These are phyloP conservation scores for Zapornia atra DNA, from an alignment of 2,113 vertebrate species.

Conservation along the genomic window DNA sequence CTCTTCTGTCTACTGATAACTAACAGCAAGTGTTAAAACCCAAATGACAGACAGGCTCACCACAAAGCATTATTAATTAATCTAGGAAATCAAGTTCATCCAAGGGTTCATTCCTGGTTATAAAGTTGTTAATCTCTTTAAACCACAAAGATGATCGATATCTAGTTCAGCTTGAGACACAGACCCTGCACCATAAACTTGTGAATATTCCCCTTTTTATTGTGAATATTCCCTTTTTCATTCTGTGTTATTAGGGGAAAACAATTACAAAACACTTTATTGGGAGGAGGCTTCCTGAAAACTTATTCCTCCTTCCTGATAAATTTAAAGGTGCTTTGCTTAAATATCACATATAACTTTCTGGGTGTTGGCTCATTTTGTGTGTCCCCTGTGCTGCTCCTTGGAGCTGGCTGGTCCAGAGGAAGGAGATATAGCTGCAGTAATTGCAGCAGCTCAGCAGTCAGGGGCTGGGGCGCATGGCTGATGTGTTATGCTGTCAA, in stretches of 20 bases:
- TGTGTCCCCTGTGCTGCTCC: neutral
- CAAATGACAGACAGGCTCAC: neutral
- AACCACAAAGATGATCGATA: neutral
- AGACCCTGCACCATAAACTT: neutral
- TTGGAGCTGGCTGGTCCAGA: neutral
- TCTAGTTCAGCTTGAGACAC: neutral
- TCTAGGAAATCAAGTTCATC: neutral
- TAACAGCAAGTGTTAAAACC: neutral
- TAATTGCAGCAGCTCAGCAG: constrained; percentile 2
- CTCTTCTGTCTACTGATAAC: neutral
- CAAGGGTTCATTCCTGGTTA: neutral
- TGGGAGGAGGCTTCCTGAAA: neutral
- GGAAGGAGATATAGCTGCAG: neutral
- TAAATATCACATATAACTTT: neutral
- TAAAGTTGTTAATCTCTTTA: neutral
- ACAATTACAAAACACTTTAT: neutral
- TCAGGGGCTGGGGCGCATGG: constrained; percentile 4
- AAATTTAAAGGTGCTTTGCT: neutral
- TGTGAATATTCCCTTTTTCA: neutral
- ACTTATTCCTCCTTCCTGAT: neutral
- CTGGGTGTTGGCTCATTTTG: neutral
- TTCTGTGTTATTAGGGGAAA: neutral
- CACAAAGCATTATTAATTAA: neutral
- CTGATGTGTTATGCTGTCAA: constrained; percentile 43
- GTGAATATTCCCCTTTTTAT: neutral